Percentiles rank a stretch among this genome's conserved stretches.
Evolutionary conservation across 2,797 vertebrate species (phyloP).

Genomic region (Parotocinclus haroldoi): DNA sequence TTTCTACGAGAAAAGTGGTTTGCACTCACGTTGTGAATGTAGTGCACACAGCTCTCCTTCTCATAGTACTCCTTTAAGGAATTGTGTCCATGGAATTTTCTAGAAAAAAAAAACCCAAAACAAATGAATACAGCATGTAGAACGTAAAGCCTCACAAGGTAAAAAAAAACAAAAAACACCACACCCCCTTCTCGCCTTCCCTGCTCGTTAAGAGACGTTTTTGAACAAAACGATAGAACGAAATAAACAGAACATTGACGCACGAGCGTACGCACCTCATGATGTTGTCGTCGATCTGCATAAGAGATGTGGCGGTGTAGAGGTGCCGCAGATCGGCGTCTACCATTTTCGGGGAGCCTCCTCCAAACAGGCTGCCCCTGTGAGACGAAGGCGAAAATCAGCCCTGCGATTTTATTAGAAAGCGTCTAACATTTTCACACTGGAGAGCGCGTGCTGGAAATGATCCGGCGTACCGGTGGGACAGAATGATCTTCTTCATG

Average conservation of each 20-base stretch:
- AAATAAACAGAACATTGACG: no score
- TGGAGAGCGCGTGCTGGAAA: no score
- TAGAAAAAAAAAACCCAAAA: slow-evolving; percentile 56
- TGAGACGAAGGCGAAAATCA: slow-evolving; percentile 17
- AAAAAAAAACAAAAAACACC: no score
- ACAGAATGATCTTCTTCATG: slow-evolving; percentile 99
- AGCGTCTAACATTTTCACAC: no score
- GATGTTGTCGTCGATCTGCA: slow-evolving; percentile 97
- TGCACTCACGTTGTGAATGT: slow-evolving; percentile 88
- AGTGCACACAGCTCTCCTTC: slow-evolving; percentile 94
- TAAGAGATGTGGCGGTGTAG: slow-evolving; percentile 94
- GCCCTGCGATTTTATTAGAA: not conserved
- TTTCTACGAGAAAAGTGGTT: not conserved
- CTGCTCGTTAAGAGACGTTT: no score
- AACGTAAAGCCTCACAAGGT: no score
- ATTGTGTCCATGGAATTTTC: slow-evolving; percentile 92
- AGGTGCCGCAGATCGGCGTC: slow-evolving; percentile 84
- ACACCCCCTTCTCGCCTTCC: no score
- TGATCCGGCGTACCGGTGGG: slow-evolving; percentile 81
- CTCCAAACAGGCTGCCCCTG: slow-evolving; percentile 86
- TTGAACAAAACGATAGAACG: no score
- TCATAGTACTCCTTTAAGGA: slow-evolving; percentile 97
- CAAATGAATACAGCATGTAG: no score
- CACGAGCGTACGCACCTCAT: slow-evolving; percentile 80
- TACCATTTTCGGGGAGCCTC: slow-evolving; percentile 70